phyloP scores from a whole-genome alignment of 2,113 vertebrate genomes.

The Laterallus jamaicensis region DNA sequence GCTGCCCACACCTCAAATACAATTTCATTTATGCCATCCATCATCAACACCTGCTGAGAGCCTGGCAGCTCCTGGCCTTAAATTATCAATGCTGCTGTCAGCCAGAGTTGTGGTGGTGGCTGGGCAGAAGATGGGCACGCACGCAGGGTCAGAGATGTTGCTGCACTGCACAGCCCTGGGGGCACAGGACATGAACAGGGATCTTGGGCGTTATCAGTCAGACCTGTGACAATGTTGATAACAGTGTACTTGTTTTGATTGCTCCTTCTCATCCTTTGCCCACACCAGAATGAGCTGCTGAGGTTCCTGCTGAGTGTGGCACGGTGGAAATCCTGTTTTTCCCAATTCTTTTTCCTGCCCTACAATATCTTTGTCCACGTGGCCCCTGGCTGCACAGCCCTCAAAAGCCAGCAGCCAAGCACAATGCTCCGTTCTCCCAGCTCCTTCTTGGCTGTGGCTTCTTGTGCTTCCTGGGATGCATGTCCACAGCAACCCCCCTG shows the following conservation, averaged over 20 bases:
- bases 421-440: neutral
- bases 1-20: neutral
- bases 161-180: neutral
- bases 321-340: neutral
- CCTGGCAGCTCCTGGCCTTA: neutral
- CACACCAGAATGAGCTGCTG: accelerated
- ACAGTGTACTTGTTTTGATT: neutral
- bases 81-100: neutral
- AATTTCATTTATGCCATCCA: slow-evolving; percentile 8
- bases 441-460: neutral
- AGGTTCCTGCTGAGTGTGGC: neutral
- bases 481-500: accelerated
- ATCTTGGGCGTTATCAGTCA: accelerated
- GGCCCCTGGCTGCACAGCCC: neutral
- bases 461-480: neutral
- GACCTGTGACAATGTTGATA: accelerated
- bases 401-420: neutral
- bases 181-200: accelerated
- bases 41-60: neutral
- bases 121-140: neutral
- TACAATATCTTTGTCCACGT: accelerated
- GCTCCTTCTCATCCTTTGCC: neutral
- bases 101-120: neutral
- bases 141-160: accelerated
- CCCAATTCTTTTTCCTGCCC: neutral